Base-by-base conservation (phyloP, 2,113 vertebrate genomes). In the Myodes glareolus region DNA sequence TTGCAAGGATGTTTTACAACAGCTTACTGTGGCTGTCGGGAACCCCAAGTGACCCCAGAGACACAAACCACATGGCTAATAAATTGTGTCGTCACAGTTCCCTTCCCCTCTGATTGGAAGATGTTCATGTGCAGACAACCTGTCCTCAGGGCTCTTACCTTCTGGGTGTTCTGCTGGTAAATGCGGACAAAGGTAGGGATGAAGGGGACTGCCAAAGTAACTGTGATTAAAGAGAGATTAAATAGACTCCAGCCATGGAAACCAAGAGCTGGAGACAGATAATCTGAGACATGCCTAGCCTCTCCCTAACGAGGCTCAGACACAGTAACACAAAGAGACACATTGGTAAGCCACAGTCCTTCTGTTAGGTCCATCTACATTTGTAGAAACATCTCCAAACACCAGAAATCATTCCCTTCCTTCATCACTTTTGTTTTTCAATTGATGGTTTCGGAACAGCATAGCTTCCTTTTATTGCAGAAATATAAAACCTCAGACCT, bases 51-150 rank as follows among this genome's bases (percentile, higher is more conserved):
- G 92, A 98, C 92, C 97, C 81, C 92, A 39, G 36, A 81, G 95
- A 97, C 94, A 87, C 77, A 82, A 91, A 95, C 95, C 94, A 97
- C 95, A 96, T 97, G 95, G 90, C 31, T 94, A 90, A 89, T 92
- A 88, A 95, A 94, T 73, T 86, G 92, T 84, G 77, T 84, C 89
- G 90, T 97, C 92, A 92, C 95, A 92, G 94, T 94, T 96, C 84
- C 93, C 93, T 97, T 86, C 76, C 58, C 23, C n/a, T 96, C 76
- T 19, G 70, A 52, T 86, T 91, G 63, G n/a, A 89, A 81, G 87
- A 85, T 63, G 63, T n/a, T 88, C 45, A 23, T 68, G 17, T 21
- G 55, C 33, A 72, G 45, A 2, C 73, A 72, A 4, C 50, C 29
- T 50, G n/a, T 92, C 65, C 29, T 8, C 3, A 5, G 47, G 42